Conservation (phyloP, 2,888 invertebrate genomes). For the Temnothorax ravouxi region DNA sequence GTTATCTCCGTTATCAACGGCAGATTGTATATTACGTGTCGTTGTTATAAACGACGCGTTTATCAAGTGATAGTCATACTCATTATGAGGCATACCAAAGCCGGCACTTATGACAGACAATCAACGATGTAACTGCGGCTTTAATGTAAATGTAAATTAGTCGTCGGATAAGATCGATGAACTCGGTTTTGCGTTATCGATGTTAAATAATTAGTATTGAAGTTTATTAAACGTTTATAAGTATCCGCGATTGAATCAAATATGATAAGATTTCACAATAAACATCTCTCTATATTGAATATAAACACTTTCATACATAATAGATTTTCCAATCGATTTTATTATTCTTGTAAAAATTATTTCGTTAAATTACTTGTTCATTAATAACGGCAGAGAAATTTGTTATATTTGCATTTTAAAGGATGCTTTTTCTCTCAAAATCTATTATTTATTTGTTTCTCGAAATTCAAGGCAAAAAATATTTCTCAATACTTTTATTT, state of each 20-base stretch:
- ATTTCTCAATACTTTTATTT: background rate
- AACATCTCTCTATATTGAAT: background rate
- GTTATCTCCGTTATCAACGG: constrained; percentile 14
- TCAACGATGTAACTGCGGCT: constrained; percentile 34
- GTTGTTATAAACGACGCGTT: constrained; percentile 23
- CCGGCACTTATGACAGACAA: constrained; percentile 36
- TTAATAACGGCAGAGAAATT: constrained; percentile 16
- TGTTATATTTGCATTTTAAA: background rate
- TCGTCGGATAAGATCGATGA: constrained; percentile 29
- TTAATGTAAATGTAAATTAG: constrained; percentile 25
- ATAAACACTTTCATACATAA: background rate
- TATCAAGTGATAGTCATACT: constrained; percentile 34
- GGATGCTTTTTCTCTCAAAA: background rate
- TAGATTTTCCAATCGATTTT: background rate
- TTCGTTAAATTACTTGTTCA: background rate
- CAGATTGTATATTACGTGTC: constrained; percentile 27
- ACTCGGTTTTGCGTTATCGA: constrained; percentile 10
- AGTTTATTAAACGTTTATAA: background rate
- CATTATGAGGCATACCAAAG: constrained; percentile 33
- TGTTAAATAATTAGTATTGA: background rate
- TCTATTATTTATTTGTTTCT: background rate
- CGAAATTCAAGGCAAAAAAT: constrained; percentile 8
- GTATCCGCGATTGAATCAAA: constrained; percentile 5
- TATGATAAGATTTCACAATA: background rate
- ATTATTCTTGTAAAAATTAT: background rate